A percentile compares a stretch with the other conserved stretches of the same genome.
Conservation (phyloP, 64 coral and sea anemone genomes). For the Pachyseris speciosa region DNA sequence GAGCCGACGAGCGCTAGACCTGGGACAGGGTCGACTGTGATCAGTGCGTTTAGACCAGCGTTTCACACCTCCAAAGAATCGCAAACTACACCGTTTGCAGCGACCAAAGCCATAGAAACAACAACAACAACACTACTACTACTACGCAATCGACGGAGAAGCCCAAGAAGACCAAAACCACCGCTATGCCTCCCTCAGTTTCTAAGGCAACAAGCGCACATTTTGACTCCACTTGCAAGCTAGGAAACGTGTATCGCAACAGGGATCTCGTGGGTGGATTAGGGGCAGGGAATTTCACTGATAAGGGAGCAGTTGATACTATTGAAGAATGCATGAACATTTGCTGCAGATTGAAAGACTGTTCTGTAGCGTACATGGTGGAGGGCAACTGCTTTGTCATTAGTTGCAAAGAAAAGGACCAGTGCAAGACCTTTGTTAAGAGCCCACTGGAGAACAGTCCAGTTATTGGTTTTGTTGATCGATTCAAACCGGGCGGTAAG, state of each 20-base stretch:
- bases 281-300: conserved; percentile 83
- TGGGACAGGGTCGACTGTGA: background rate
- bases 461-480: conserved; percentile 88
- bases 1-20: background rate
- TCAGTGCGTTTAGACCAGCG: background rate
- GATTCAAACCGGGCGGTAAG: conserved; percentile 63
- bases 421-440: conserved; percentile 69
- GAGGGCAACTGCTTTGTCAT: conserved; percentile 73
- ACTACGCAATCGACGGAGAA: background rate
- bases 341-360: conserved; percentile 74
- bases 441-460: conserved; percentile 54
- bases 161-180: background rate
- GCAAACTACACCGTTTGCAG: conserved; percentile 1
- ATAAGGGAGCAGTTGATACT: conserved; percentile 68
- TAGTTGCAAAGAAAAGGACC: conserved; percentile 51
- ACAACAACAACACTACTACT: background rate
- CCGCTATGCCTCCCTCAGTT: background rate
- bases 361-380: conserved; percentile 86
- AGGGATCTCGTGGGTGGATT: conserved; percentile 87
- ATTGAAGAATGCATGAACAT: conserved; percentile 88
- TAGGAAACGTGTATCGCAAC: conserved; percentile 71
- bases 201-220: background rate
- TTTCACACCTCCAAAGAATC: background rate
- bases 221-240: conserved; percentile 20
- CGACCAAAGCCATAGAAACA: background rate